Conservation (phyloP, 2,113 vertebrate genomes). For the Todiramphus saurophagus region DNA sequence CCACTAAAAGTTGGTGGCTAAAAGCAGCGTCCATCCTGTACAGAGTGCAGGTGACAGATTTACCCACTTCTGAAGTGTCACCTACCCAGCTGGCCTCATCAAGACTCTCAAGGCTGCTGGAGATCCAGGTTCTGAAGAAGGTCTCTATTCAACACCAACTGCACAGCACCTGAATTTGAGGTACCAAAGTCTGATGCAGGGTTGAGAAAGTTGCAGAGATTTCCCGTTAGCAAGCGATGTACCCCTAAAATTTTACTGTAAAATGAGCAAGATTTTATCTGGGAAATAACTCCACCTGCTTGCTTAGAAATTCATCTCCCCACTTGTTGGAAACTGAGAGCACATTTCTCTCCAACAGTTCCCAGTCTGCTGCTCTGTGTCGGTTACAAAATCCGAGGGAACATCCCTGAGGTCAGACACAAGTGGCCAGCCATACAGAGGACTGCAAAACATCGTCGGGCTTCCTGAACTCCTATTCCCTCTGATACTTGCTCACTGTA, state of each 20-base stretch:
- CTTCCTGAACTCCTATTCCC: neutral
- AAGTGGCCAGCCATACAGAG: neutral
- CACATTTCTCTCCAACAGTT: neutral
- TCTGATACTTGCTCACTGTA: neutral
- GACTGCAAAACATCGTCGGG: fast-evolving
- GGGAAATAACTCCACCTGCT: neutral
- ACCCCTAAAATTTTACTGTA: neutral
- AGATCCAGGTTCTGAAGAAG: neutral
- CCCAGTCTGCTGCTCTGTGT: neutral
- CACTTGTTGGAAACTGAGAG: neutral
- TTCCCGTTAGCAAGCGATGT: neutral
- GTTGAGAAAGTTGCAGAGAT: neutral
- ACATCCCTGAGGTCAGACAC: neutral
- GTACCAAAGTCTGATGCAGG: neutral
- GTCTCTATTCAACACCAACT: neutral
- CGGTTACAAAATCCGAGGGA: neutral
- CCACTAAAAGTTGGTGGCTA: neutral
- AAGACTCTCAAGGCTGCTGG: neutral
- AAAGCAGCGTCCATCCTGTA: neutral
- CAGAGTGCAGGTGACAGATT: neutral
- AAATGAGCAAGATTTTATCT: neutral
- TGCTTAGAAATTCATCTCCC: neutral
- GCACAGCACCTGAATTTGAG: neutral
- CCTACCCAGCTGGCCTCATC: neutral
- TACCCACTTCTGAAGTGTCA: neutral